Conservation (phyloP, 1,140 invertebrate genomes). For the Frieseomelitta varia region DNA sequence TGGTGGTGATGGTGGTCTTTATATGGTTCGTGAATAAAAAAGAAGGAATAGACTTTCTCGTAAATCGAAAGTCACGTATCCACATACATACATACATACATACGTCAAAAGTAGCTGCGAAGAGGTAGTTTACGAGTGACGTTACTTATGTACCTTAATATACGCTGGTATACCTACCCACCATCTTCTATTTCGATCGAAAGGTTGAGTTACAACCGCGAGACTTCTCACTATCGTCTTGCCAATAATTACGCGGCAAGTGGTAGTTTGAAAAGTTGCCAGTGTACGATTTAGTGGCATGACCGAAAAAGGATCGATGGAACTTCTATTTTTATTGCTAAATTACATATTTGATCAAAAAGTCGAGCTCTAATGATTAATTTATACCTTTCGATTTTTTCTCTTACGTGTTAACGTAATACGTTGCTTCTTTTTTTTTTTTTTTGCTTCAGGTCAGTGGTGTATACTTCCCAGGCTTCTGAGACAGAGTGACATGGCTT, state of each 20-base stretch:
- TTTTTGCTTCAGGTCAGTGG: slow-evolving; percentile 77
- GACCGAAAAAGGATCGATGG: neutral
- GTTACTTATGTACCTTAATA: neutral
- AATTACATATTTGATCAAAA: neutral
- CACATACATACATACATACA: no score
- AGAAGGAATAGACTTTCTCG: no score
- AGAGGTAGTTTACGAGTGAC: neutral
- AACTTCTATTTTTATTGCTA: neutral
- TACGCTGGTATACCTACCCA: neutral
- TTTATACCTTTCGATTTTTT: neutral
- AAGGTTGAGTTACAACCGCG: neutral
- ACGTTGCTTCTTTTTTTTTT: slow-evolving; percentile 39
- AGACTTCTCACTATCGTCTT: neutral
- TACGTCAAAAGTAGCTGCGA: neutral
- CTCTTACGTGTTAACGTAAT: neutral
- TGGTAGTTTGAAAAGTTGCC: neutral
- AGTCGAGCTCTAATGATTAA: neutral
- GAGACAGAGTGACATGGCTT: slow-evolving; percentile 73
- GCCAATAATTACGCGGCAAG: neutral
- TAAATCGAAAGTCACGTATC: no score
- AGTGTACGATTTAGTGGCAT: neutral
- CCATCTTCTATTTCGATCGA: neutral
- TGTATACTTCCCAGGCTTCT: slow-evolving; percentile 77
- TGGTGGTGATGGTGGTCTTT: neutral
- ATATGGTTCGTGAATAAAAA: neutral